Conservation (phyloP, 1,140 invertebrate species). For the Brachionus koreanus region DNA sequence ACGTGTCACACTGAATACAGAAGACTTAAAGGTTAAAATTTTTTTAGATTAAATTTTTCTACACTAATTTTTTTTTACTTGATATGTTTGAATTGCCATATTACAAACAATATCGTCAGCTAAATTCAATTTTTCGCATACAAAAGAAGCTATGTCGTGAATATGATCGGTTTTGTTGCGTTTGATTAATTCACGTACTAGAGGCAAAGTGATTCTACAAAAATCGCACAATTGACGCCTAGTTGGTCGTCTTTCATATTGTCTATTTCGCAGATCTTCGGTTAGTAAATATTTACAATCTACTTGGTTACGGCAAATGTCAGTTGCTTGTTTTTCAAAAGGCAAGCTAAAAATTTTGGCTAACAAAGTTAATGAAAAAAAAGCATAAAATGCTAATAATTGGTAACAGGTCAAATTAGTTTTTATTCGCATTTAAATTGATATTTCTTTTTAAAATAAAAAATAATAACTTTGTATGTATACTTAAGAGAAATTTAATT, state of each 20-base stretch:
- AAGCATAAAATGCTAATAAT: not conserved
- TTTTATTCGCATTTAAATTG: not conserved
- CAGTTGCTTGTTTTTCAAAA: slow-evolving; percentile 8
- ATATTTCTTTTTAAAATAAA: not conserved
- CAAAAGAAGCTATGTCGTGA: slow-evolving; percentile 8
- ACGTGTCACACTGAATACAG: not conserved
- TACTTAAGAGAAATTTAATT: not conserved
- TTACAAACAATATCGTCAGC: slow-evolving; percentile 30
- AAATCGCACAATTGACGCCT: slow-evolving; percentile 9
- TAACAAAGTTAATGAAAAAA: not conserved
- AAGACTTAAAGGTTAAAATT: not conserved
- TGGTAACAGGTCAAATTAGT: not conserved
- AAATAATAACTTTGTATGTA: not conserved
- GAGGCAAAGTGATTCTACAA: slow-evolving; percentile 13
- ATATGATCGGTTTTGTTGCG: slow-evolving; percentile 37
- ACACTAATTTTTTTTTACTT: slow-evolving; percentile 3
- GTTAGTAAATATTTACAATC: slow-evolving; percentile 21
- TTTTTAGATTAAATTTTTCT: not conserved
- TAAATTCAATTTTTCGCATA: slow-evolving; percentile 16
- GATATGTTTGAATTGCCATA: not conserved
- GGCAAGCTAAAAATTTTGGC: not conserved
- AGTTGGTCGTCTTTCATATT: not conserved
- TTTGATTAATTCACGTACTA: slow-evolving; percentile 21
- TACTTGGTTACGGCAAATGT: not conserved
- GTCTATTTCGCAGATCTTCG: slow-evolving; percentile 3